These are phyloP conservation scores for Holacanthella duospinosa DNA, from an alignment of 2,888 invertebrate genomes.

Conservation along the genomic window DNA sequence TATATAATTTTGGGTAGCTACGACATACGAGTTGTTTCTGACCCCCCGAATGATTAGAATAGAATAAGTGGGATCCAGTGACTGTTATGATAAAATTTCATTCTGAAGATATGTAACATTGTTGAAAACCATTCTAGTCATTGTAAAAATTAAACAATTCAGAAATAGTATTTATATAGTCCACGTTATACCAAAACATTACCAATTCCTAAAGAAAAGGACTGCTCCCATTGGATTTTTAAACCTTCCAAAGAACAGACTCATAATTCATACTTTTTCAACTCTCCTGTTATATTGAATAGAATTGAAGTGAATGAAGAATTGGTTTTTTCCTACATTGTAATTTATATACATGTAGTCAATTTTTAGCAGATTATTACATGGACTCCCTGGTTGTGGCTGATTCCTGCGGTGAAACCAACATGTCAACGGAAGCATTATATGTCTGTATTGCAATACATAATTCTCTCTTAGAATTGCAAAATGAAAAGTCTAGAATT, in stretches of 20 bases:
- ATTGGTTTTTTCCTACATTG: not conserved
- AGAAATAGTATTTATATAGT: too few relatives aligned
- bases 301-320: not conserved
- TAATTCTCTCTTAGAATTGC: too few relatives aligned
- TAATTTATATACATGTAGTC: not conserved
- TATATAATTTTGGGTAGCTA: too few relatives aligned
- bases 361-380: not conserved
- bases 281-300: not conserved
- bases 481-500: too few relatives aligned
- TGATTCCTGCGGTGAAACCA: not conserved
- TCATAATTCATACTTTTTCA: not conserved
- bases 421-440: not conserved
- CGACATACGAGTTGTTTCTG: too few relatives aligned
- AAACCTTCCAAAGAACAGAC: not conserved
- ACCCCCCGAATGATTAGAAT: too few relatives aligned
- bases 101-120: too few relatives aligned
- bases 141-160: too few relatives aligned
- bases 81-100: too few relatives aligned
- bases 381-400: not conserved
- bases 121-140: not conserved
- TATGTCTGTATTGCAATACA: too few relatives aligned
- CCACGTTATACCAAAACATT: not conserved
- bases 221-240: not conserved
- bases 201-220: not conserved
- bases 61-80: too few relatives aligned